A percentile compares a stretch with the other conserved stretches of the same genome.
phyloP scores from a whole-genome alignment of 2,888 invertebrate species.

The Dilophus febrilis region DNA sequence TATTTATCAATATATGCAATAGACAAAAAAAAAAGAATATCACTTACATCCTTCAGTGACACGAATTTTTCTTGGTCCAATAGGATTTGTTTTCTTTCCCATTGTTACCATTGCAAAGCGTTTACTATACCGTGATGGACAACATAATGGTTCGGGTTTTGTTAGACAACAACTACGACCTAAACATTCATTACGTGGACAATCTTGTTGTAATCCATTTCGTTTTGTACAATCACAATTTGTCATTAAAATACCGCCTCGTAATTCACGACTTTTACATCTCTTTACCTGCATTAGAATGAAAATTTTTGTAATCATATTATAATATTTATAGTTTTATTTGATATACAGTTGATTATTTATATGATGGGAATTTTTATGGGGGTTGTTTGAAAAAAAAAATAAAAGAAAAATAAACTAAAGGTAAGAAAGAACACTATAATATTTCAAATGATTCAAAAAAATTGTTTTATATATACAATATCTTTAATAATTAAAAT shows the following conservation, averaged over 20 bases:
- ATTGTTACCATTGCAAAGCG: slow-evolving; percentile 18
- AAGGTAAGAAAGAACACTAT: too few relatives aligned
- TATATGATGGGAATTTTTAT: background rate
- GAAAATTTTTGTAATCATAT: background rate
- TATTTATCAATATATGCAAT: background rate
- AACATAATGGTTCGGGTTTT: slow-evolving; percentile 32
- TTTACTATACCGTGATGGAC: slow-evolving; percentile 26
- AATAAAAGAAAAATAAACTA: background rate
- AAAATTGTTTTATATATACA: too few relatives aligned
- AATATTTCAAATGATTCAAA: background rate
- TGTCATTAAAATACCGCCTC: slow-evolving; percentile 33
- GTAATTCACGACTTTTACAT: slow-evolving; percentile 36
- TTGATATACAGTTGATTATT: background rate
- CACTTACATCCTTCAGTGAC: background rate
- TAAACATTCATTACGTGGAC: slow-evolving; percentile 35
- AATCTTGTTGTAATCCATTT: slow-evolving; percentile 42
- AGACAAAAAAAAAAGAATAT: background rate
- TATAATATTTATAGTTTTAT: background rate
- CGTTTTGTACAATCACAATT: slow-evolving; percentile 40
- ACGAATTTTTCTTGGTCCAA: background rate
- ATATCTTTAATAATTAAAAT: too few relatives aligned
- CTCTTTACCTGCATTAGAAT: slow-evolving; percentile 12
- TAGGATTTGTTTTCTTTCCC: background rate
- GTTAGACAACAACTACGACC: slow-evolving; percentile 33
- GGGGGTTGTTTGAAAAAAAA: background rate